Evolutionary conservation across 2,797 vertebrate genomes (phyloP), one percentile per base, ranked within the genome.

Genomic region (Melanotaenia boesemani): DNA sequence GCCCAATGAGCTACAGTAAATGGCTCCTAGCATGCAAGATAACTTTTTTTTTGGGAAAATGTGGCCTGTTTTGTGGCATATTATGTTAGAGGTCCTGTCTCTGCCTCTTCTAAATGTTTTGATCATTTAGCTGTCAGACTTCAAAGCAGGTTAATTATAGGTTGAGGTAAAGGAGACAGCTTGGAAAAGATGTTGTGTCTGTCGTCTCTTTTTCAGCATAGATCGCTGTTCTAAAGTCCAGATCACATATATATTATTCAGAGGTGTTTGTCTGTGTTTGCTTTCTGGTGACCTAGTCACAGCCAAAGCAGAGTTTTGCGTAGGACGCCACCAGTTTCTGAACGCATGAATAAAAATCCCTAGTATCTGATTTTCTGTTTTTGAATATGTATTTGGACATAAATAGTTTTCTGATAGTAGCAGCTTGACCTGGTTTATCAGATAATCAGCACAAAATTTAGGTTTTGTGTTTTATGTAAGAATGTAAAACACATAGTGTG

Each of bases 381-480:
- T 67, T 37, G 32, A 64, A 69, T 48, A 52, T 72, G 60, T 30
- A 56, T 77, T 39, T 52, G 15, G 15, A 50, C 46, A 13, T 41
- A 39, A 76, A 52, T 41, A 34, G 54, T 63, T 70, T 34, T 18
- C 22, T 62, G 39, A 28, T 44, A 20, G 48, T 32, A 46, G n/a
- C 73, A 22, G 59, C 46, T 72, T 8, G 66, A 76, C 76, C 80
- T 80, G 59, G 36, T 82, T 79, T 80, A 77, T 70, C 62, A 1
- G 50, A 69, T 44, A 62, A 75, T 66, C 6, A 7, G 5, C 54
- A 7, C 57, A 41, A 77, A 73, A 70, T 24, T 39, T 48, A 16
- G 60, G 3, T 77, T 22, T 50, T 54, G 58, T 22, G 22, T 63
- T 72, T 85, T 73, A 61, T 26, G n/a, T 61, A 71, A 56, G 70